A percentile compares a stretch with the other conserved stretches of the same genome.
Evolutionary conservation across 1,140 invertebrate genomes (phyloP).

Genomic region (Magallana gigas): DNA sequence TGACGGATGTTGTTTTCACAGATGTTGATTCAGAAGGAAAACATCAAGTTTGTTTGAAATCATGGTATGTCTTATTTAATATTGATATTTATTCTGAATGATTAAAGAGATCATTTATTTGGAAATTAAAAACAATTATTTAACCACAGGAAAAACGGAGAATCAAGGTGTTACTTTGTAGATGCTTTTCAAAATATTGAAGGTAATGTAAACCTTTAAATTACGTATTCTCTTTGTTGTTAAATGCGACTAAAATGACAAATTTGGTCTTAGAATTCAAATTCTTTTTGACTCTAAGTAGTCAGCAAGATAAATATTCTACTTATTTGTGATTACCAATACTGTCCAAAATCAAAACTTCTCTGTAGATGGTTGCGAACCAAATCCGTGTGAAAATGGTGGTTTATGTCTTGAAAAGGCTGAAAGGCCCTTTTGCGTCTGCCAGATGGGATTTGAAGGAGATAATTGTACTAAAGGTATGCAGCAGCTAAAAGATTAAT

Average conservation of each 20-base stretch:
- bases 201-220: background rate
- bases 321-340: too few species aligned
- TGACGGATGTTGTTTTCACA: constrained; percentile 8
- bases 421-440: background rate
- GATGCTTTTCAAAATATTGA: background rate
- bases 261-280: too few species aligned
- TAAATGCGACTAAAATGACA: too few species aligned
- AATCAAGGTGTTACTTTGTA: constrained; percentile 13
- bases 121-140: background rate
- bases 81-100: too few species aligned
- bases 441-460: background rate
- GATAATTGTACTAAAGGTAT: background rate
- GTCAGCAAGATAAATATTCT: too few species aligned
- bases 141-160: background rate
- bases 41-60: constrained; percentile 5
- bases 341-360: background rate
- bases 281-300: too few species aligned
- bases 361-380: background rate
- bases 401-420: background rate
- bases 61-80: background rate
- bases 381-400: background rate
- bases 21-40: background rate
- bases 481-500: too few species aligned
- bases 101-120: too few species aligned
- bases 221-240: too few species aligned